Percentiles rank a stretch among this genome's conserved stretches.
phyloP scores from a whole-genome alignment of 2,113 vertebrate species.

The Halichoeres trimaculatus region DNA sequence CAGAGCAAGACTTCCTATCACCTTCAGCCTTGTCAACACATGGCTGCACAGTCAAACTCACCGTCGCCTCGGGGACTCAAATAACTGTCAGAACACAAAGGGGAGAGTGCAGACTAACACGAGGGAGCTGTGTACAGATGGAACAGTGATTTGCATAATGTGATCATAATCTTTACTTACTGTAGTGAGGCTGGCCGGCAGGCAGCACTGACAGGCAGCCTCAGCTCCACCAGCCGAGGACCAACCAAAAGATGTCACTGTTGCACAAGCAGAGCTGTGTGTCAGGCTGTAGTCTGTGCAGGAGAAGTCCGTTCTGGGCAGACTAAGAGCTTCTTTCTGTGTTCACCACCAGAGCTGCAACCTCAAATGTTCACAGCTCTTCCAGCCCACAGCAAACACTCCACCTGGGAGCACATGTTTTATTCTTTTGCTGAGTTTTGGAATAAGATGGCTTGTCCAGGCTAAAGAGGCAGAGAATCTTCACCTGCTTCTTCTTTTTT shows the following conservation, averaged over 20 bases:
- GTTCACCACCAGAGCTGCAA: not conserved
- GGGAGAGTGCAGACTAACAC: constrained; percentile 15
- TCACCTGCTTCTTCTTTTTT: not conserved
- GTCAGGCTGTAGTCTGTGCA: not conserved
- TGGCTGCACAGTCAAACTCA: constrained; percentile 19
- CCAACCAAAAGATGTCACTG: constrained; percentile 82
- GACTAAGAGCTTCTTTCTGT: constrained; percentile 1
- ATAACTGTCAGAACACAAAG: constrained; percentile 27
- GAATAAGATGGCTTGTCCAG: not conserved
- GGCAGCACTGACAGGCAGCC: constrained; percentile 8
- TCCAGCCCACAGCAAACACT: constrained; percentile 4
- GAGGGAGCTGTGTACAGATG: constrained; percentile 30
- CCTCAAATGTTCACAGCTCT: not conserved
- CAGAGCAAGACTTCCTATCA: constrained; percentile 26
- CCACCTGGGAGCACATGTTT: not conserved
- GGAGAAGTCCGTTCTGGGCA: not conserved
- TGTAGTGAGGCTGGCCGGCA: constrained; percentile 8
- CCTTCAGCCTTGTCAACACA: constrained; percentile 27
- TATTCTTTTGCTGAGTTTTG: not conserved
- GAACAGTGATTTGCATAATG: constrained; percentile 48
- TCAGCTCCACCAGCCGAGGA: not conserved
- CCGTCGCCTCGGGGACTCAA: constrained; percentile 24
- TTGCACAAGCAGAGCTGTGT: constrained; percentile 65
- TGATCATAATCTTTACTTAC: constrained; percentile 43
- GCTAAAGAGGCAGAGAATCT: not conserved